Percentiles rank a stretch among this genome's conserved stretches.
phyloP scores from a whole-genome alignment of 2,888 invertebrate species.

The Clanis bilineata region DNA sequence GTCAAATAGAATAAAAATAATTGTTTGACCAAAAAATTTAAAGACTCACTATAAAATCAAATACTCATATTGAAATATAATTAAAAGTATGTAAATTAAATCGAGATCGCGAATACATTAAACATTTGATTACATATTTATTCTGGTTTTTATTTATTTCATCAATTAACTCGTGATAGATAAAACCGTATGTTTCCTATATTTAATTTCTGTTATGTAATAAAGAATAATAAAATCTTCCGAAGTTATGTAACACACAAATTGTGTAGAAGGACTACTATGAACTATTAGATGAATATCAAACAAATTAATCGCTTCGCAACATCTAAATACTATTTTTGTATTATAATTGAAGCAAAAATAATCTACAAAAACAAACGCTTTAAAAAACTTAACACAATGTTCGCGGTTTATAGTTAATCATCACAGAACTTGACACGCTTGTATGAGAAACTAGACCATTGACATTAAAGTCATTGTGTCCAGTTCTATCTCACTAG shows the following conservation, averaged over 20 bases:
- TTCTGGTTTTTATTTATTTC: too few species aligned
- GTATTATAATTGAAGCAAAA: neutral
- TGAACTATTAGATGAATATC: neutral
- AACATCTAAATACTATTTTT: neutral
- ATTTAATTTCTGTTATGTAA: neutral
- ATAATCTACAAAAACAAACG: neutral
- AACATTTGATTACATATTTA: too few species aligned
- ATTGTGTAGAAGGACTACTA: too few species aligned
- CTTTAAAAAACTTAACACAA: neutral
- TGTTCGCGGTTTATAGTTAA: slow-evolving; percentile 20
- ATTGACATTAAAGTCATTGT: slow-evolving; percentile 29
- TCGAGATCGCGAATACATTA: too few species aligned
- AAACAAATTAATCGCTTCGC: neutral
- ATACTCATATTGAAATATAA: neutral
- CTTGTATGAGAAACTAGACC: slow-evolving; percentile 31
- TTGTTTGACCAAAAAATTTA: too few species aligned
- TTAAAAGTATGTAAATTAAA: neutral
- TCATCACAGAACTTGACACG: slow-evolving; percentile 41
- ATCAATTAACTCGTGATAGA: neutral
- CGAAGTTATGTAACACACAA: neutral
- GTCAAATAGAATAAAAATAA: too few species aligned
- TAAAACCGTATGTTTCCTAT: neutral
- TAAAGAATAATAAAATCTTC: neutral
- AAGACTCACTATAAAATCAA: too few species aligned
- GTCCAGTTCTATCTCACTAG: neutral